These are phyloP conservation scores for Tinamus guttatus DNA, from an alignment of 2,113 vertebrate species.

Conservation along the genomic window DNA sequence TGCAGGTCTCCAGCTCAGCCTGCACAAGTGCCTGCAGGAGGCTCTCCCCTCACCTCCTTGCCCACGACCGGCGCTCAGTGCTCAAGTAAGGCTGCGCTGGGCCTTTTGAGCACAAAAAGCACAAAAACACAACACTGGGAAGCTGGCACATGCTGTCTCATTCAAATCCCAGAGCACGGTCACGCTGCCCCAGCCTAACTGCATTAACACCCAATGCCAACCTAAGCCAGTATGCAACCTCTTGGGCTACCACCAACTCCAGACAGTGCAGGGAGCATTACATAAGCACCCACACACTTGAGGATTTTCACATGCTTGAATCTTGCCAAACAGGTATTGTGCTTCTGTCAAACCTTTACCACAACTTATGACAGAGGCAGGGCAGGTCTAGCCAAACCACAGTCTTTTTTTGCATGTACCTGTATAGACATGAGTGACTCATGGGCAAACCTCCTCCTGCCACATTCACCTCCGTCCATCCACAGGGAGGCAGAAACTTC, in stretches of 20 bases:
- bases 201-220: neutral
- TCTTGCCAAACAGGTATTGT: neutral
- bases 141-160: neutral
- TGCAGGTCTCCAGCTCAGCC: neutral
- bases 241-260: neutral
- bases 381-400: neutral
- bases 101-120: neutral
- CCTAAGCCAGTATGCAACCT: neutral
- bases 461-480: neutral
- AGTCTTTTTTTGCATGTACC: neutral
- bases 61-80: neutral
- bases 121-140: neutral
- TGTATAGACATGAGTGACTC: accelerated
- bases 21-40: neutral
- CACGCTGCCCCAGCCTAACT: neutral
- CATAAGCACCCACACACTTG: accelerated
- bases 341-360: neutral
- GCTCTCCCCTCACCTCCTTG: neutral
- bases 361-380: neutral
- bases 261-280: accelerated
- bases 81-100: neutral
- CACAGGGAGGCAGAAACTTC: neutral
- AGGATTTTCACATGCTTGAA: neutral
- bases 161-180: neutral
- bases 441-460: accelerated